Conservation (phyloP, 2,113 vertebrate genomes). For the Pollachius pollachius region DNA sequence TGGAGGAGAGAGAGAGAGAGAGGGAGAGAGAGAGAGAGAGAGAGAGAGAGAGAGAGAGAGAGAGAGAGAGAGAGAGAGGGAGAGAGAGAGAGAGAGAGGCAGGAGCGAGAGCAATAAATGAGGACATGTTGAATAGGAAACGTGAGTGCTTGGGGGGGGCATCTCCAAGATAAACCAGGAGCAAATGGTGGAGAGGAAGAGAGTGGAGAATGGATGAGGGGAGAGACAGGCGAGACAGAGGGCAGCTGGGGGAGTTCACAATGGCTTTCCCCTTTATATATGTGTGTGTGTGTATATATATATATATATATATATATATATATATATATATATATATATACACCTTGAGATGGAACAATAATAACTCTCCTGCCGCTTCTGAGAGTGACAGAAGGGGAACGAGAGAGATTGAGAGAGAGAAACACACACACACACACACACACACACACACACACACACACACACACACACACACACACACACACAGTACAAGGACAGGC, state of each 20-base stretch:
- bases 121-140: too few relatives aligned
- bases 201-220: conserved; percentile 31
- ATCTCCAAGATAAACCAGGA: conserved; percentile 3
- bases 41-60: not conserved
- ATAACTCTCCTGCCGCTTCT: conserved; percentile 44
- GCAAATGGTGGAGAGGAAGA: conserved; percentile 18
- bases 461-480: too few relatives aligned
- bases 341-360: conserved; percentile 55
- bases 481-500: not conserved
- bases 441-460: too few relatives aligned
- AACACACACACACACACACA: too few relatives aligned
- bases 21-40: conserved; percentile 10
- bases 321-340: not conserved
- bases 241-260: conserved; percentile 17
- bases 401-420: not conserved
- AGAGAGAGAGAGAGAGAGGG: not conserved
- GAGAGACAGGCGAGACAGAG: not conserved
- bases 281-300: conserved; percentile 2
- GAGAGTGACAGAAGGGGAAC: conserved; percentile 11
- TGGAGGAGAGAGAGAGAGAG: conserved; percentile 15
- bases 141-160: not conserved
- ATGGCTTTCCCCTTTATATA: conserved; percentile 3
- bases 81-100: conserved; percentile 20
- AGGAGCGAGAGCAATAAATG: conserved; percentile 4
- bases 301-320: conserved; percentile 4